Percentiles rank a stretch among this genome's conserved stretches.
phyloP scores from a whole-genome alignment of 2,113 vertebrate genomes.

The Mirza zaza region DNA sequence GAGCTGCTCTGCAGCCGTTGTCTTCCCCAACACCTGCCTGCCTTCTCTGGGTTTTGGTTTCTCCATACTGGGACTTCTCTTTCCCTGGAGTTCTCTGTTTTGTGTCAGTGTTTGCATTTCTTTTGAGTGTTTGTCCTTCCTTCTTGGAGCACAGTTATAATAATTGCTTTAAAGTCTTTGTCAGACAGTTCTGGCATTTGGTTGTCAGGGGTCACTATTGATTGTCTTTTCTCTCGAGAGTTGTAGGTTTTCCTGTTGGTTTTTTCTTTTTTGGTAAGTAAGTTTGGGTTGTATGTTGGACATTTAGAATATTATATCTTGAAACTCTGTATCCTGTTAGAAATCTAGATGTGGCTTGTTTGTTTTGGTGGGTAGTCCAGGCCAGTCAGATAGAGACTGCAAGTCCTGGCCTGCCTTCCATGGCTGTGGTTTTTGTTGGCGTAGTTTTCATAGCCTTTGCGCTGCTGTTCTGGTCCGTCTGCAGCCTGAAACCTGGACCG shows the following conservation, averaged over 20 bases:
- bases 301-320: background rate
- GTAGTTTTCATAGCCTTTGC: background rate
- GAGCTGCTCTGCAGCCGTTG: too few relatives aligned
- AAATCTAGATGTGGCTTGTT: background rate
- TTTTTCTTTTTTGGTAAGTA: background rate
- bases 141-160: background rate
- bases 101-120: background rate
- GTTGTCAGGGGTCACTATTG: too few relatives aligned
- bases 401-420: background rate
- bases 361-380: background rate
- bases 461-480: background rate
- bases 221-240: background rate
- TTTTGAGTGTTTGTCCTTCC: background rate
- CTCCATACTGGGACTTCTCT: background rate
- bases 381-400: background rate
- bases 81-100: background rate
- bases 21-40: too few relatives aligned
- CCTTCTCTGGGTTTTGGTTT: background rate
- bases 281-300: background rate
- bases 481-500: accelerated
- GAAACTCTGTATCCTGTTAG: background rate
- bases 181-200: accelerated
- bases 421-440: too few relatives aligned
- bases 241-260: background rate
- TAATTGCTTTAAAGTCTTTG: too few relatives aligned